phyloP scores from a whole-genome alignment of 2,113 vertebrate genomes.

The Aptenodytes patagonicus region DNA sequence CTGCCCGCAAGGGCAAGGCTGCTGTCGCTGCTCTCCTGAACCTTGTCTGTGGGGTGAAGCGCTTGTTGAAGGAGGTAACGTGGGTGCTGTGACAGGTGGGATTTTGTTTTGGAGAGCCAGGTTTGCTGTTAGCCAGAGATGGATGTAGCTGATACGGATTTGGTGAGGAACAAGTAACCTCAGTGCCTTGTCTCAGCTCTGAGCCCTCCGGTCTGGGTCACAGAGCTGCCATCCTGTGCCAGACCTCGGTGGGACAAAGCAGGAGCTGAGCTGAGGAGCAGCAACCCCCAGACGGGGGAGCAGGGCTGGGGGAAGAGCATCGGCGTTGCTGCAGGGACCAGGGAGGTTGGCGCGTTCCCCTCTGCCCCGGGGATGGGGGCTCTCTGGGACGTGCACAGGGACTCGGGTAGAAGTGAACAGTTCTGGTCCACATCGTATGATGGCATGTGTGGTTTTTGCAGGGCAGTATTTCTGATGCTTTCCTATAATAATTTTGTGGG shows the following conservation, averaged over 20 bases:
- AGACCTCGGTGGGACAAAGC: not conserved
- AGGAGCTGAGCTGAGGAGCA: not conserved
- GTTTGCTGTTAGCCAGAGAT: not conserved
- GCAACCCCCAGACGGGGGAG: not conserved
- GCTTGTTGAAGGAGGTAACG: not conserved
- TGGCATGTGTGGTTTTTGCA: not conserved
- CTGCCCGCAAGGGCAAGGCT: not conserved
- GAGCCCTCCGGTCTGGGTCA: not conserved
- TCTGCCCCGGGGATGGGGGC: not conserved
- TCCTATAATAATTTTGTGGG: not conserved
- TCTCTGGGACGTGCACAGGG: accelerated
- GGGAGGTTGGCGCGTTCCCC: not conserved
- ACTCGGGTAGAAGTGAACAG: accelerated
- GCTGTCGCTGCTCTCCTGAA: not conserved
- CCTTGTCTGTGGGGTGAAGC: not conserved
- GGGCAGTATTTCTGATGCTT: not conserved
- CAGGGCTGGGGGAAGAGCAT: not conserved
- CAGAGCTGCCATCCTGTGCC: not conserved
- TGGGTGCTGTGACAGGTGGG: not conserved
- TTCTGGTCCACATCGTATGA: accelerated
- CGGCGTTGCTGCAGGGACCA: accelerated
- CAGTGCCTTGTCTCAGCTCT: not conserved
- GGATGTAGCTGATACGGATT: not conserved
- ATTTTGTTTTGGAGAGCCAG: not conserved
- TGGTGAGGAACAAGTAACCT: not conserved